phyloP scores from a whole-genome alignment of 2,888 invertebrate species.

The Pterostichus niger region DNA sequence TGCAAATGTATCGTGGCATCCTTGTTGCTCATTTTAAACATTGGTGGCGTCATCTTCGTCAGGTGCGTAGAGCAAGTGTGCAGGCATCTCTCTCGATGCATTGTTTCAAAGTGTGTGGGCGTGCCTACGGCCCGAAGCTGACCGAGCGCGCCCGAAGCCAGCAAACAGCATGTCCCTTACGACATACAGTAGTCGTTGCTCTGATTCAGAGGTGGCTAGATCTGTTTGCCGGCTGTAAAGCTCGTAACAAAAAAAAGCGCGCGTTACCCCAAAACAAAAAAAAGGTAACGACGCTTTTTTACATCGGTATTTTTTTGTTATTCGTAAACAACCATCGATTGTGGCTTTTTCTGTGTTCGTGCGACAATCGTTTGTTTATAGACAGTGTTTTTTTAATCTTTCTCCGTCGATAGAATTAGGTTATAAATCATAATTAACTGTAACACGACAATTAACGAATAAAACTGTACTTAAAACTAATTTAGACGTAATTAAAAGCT shows the following conservation, averaged over 20 bases:
- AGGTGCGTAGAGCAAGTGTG: neutral
- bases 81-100: constrained; percentile 38
- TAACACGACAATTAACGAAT: constrained; percentile 57
- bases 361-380: constrained; percentile 46
- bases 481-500: constrained; percentile 54
- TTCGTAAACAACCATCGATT: constrained; percentile 55
- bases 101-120: constrained; percentile 65
- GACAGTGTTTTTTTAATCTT: constrained; percentile 48
- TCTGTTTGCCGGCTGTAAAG: constrained; percentile 25
- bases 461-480: constrained; percentile 61
- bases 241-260: constrained; percentile 57
- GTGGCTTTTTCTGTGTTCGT: constrained; percentile 51
- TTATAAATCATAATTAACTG: constrained; percentile 62
- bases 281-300: constrained; percentile 49
- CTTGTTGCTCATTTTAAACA: constrained; percentile 59
- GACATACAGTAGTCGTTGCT: constrained; percentile 58
- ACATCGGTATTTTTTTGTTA: constrained; percentile 41
- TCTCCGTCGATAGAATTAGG: constrained; percentile 32
- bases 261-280: constrained; percentile 63
- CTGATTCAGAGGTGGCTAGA: constrained; percentile 53
- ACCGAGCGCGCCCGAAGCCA: constrained; percentile 47
- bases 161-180: constrained; percentile 57
- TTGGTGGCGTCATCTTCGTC: constrained; percentile 22
- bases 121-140: constrained; percentile 37
- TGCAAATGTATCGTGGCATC: constrained; percentile 5